Conservation (phyloP, 92 coral and sea anemone species). For the Actinernus sp. region DNA sequence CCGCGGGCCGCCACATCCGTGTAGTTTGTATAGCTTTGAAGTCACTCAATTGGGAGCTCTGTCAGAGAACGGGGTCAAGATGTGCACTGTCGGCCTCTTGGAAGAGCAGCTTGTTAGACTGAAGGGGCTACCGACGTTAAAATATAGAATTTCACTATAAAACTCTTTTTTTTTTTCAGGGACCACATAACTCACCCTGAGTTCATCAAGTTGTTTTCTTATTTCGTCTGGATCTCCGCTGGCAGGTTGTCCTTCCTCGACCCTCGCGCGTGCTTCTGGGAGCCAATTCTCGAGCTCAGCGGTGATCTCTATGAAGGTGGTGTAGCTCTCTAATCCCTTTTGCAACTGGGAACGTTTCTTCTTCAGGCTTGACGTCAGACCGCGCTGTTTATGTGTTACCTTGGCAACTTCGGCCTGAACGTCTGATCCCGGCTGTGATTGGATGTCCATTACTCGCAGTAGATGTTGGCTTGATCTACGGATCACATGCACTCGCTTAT, state of each 20-base stretch:
- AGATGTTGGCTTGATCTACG: constrained; percentile 89
- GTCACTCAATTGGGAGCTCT: too few species aligned
- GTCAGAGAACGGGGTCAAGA: too few species aligned
- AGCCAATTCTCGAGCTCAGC: constrained; percentile 85
- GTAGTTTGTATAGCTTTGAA: too few species aligned
- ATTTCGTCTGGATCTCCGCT: constrained; percentile 90
- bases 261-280: constrained; percentile 77
- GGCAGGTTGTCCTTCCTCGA: constrained; percentile 54
- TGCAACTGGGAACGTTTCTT: constrained; percentile 82
- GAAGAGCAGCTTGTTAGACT: too few species aligned
- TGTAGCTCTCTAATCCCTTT: constrained; percentile 82
- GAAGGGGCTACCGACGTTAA: too few species aligned
- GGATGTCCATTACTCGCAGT: constrained; percentile 88
- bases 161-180: too few species aligned
- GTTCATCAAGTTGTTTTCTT: constrained; percentile 73
- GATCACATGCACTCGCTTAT: constrained; percentile 76
- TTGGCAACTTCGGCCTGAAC: constrained; percentile 91
- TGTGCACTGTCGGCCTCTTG: too few species aligned
- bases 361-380: constrained; percentile 83
- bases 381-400: constrained; percentile 88
- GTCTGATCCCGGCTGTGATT: constrained; percentile 85
- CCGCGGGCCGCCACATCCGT: too few species aligned
- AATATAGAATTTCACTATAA: too few species aligned
- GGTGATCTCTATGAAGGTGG: constrained; percentile 76
- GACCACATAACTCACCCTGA: constrained; percentile 79